Evolutionary conservation across 1,140 invertebrate genomes (phyloP), one percentile per base, ranked within the genome.

Genomic region (Nomia melanderi): DNA sequence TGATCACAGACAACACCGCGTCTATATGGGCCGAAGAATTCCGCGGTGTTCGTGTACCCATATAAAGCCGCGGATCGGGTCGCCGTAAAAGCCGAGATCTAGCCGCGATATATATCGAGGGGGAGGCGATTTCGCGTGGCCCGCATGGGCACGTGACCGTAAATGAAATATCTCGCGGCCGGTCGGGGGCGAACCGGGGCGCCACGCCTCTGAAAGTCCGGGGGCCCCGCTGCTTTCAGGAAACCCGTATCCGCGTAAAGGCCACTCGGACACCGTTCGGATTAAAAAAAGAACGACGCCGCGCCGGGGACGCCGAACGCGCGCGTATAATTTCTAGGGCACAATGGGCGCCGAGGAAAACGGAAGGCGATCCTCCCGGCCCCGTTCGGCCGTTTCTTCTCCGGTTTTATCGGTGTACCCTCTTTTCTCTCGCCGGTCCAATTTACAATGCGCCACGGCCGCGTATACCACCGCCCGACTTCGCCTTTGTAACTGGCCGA

Each of bases 71-170:
- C 39, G 72, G 11, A 56, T 41, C 62, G 60, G 31, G 71, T 29
- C 31, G 27, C 23, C 23, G 27, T 41, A 41, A 74, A 31, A 74
- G 27, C 14, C 50, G 72, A 66, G 62, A 74, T 65, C 71, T 64
- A 74, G 62, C 60, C 50, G 36, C 62, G 71, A 74, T 74, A 65
- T 31, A 17, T 1, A 74, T 65, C 14, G 25, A 41, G 71, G 50
- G 70, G 71, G 71, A 74, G 44, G 60, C 33, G 71, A 65, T 74
- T 74, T 74, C 71, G 71, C 71, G 62, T 74, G 50, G 71, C 71
- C 71, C 60, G 71, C 36, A 65, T 33, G 50, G 47, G 12, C 72
- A 41, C 72, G 62, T 66, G 72, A 74, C 72, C 62, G 72, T 74
- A 66, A 74, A 74, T 66, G 72, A 74, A 74, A 66, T 74, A 74